phyloP scores from a whole-genome alignment of 1,140 invertebrate genomes.

The Mizuhopecten yessoensis region DNA sequence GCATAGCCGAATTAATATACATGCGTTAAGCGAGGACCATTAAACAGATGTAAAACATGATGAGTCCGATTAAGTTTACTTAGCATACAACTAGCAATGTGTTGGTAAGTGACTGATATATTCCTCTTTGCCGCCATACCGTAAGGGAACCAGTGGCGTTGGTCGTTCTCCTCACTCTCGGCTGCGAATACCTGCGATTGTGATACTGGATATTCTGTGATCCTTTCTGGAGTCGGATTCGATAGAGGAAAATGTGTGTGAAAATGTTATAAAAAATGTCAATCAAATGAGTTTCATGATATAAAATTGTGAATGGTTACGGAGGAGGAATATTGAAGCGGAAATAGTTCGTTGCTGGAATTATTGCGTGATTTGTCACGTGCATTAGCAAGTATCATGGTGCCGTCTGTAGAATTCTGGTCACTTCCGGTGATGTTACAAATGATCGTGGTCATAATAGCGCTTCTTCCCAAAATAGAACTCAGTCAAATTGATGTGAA shows the following conservation, averaged over 20 bases:
- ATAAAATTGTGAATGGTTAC: background rate
- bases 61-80: too few species aligned
- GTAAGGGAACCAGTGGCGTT: background rate
- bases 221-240: background rate
- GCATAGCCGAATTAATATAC: background rate
- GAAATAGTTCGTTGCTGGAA: too few species aligned
- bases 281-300: background rate
- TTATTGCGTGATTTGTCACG: too few species aligned
- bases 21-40: too few species aligned
- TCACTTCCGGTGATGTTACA: background rate
- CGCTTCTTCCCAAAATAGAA: background rate
- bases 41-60: too few species aligned
- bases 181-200: background rate
- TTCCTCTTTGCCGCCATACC: background rate
- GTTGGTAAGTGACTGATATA: background rate
- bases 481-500: background rate
- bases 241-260: background rate
- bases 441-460: background rate
- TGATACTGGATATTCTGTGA: background rate
- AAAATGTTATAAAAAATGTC: background rate
- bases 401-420: background rate
- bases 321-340: background rate
- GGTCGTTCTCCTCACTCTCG: too few species aligned
- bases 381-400: background rate
- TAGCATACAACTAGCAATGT: too few species aligned